Percentiles rank a stretch among this genome's conserved stretches.
Evolutionary conservation across 2,797 vertebrate species (phyloP).

Genomic region (Chiroxiphia lanceolata): DNA sequence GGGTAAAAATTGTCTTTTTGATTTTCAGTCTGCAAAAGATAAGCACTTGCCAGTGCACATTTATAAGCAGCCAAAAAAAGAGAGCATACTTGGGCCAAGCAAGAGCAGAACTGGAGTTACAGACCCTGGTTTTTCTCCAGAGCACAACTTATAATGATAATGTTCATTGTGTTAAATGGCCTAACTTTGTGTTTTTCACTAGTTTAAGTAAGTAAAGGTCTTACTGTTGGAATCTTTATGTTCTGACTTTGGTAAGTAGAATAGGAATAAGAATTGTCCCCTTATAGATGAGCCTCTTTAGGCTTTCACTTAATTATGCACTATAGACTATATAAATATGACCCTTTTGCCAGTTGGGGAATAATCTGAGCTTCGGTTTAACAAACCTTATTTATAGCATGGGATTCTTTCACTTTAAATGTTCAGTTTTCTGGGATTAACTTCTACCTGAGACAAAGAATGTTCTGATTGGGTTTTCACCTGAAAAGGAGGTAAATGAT

Average conservation of each 20-base stretch:
- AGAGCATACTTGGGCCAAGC: background rate
- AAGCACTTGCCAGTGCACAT: background rate
- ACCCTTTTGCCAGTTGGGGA: background rate
- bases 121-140: background rate
- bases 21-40: background rate
- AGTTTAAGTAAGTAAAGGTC: background rate
- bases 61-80: background rate
- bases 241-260: background rate
- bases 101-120: background rate
- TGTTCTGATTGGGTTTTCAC: background rate
- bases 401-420: background rate
- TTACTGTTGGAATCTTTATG: background rate
- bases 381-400: background rate
- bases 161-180: background rate
- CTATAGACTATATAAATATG: background rate
- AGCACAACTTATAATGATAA: background rate
- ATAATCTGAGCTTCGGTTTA: background rate
- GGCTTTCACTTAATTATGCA: background rate
- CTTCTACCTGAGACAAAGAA: background rate
- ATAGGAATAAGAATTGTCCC: background rate
- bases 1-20: slow-evolving; percentile 6
- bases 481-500: background rate
- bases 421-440: background rate
- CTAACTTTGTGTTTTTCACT: background rate
- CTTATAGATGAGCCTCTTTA: background rate